These are phyloP conservation scores for Hololepta plana DNA, from an alignment of 2,888 invertebrate species.

Conservation along the genomic window DNA sequence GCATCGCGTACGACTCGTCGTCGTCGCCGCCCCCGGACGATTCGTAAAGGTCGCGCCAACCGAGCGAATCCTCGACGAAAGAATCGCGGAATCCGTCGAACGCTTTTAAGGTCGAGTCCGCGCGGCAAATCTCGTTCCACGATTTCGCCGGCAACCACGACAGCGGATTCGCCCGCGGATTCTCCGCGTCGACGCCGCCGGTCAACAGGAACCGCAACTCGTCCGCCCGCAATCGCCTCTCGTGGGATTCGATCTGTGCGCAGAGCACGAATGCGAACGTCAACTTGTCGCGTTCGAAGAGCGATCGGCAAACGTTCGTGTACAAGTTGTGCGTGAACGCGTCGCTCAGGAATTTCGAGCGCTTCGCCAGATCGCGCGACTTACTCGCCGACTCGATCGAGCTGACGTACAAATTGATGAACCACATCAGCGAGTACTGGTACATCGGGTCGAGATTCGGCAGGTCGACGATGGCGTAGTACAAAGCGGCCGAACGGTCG, in stretches of 20 bases:
- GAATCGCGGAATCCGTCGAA: conserved; percentile 36
- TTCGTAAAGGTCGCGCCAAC: conserved; percentile 52
- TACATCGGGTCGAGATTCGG: conserved; percentile 79
- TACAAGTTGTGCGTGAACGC: conserved; percentile 66
- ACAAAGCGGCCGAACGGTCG: conserved; percentile 58
- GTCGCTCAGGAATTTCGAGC: conserved; percentile 49
- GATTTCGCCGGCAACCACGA: conserved; percentile 53
- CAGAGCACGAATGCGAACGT: conserved; percentile 67
- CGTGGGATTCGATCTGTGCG: conserved; percentile 43
- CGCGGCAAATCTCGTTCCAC: conserved; percentile 62
- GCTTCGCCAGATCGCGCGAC: conserved; percentile 49
- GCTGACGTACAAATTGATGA: conserved; percentile 58
- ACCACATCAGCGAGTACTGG: conserved; percentile 73
- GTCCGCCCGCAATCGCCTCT: conserved; percentile 36
- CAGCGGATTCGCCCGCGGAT: conserved; percentile 42
- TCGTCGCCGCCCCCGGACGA: conserved; percentile 40
- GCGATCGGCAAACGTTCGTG: conserved; percentile 59
- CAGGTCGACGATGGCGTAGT: conserved; percentile 66
- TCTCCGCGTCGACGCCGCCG: conserved; percentile 53
- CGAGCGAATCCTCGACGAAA: conserved; percentile 29
- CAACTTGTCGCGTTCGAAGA: conserved; percentile 70
- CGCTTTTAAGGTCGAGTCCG: conserved; percentile 30
- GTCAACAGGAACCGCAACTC: conserved; percentile 55
- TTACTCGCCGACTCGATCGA: conserved; percentile 59
- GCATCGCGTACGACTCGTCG: conserved; percentile 43